These are phyloP conservation scores for Papilio glaucus DNA, from an alignment of 1,140 invertebrate genomes.

Conservation along the genomic window DNA sequence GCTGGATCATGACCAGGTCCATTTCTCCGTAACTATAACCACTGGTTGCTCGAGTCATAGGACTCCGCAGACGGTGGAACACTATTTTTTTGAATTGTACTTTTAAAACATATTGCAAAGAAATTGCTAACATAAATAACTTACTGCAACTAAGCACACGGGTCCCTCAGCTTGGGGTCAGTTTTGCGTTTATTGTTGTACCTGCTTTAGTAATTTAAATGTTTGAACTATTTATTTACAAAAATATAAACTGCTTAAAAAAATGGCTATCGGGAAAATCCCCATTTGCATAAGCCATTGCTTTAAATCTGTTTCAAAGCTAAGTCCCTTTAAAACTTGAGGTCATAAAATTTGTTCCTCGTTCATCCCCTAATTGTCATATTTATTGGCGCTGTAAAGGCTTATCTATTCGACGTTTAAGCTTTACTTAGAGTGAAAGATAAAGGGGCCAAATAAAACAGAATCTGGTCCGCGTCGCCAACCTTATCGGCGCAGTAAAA, in stretches of 20 bases:
- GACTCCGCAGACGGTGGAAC: too few relatives aligned
- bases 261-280: not conserved
- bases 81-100: too few relatives aligned
- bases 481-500: conserved; percentile 34
- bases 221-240: too few relatives aligned
- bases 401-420: conserved; percentile 50
- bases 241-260: too few relatives aligned
- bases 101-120: too few relatives aligned
- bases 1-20: too few relatives aligned
- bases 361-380: conserved; percentile 58
- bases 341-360: conserved; percentile 42
- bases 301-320: conserved; percentile 10
- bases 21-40: too few relatives aligned
- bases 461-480: conserved; percentile 42
- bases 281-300: conserved; percentile 24
- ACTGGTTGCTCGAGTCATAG: too few relatives aligned
- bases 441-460: conserved; percentile 45
- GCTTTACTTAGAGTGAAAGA: conserved; percentile 39
- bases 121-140: too few relatives aligned
- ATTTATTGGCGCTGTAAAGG: conserved; percentile 58
- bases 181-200: not conserved
- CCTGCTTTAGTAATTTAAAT: not conserved
- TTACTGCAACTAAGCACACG: not conserved
- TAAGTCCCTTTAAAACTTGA: conserved; percentile 45
- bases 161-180: not conserved